A percentile compares a stretch with the other conserved stretches of the same genome.
Conservation (phyloP, 2,797 vertebrate species). For the Fratercula arctica region DNA sequence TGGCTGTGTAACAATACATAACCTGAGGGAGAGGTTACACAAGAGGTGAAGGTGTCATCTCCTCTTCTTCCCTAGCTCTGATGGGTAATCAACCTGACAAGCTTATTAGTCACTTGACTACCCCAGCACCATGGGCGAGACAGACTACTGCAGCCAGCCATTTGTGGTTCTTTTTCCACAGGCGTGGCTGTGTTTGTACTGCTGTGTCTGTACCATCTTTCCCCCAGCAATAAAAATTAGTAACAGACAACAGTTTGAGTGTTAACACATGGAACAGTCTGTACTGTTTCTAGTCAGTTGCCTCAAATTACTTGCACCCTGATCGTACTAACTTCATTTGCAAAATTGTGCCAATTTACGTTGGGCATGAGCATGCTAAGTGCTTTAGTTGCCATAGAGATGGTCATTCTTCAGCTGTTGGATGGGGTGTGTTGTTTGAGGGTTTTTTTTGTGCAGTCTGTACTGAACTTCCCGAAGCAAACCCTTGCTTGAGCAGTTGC, state of each 20-base stretch:
- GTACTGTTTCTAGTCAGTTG: background rate
- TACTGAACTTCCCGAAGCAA: background rate
- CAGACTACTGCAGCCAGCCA: background rate
- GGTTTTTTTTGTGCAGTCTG: background rate
- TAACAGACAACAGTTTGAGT: background rate
- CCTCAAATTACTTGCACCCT: background rate
- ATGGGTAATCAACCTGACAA: background rate
- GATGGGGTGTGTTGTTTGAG: background rate
- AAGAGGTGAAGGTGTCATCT: background rate
- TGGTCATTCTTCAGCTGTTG: background rate
- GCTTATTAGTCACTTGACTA: background rate
- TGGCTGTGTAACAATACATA: background rate
- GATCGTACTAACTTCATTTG: background rate
- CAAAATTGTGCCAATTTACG: background rate
- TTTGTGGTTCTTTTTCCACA: background rate
- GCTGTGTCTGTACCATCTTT: background rate
- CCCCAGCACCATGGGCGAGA: background rate
- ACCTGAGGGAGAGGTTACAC: background rate
- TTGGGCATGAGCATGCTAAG: background rate
- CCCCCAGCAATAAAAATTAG: background rate
- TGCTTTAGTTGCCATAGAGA: background rate
- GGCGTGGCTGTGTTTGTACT: fast-evolving
- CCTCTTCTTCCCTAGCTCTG: background rate
- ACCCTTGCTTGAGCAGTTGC: background rate
- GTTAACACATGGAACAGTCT: background rate